Evolutionary conservation across 2,888 invertebrate genomes (phyloP), one percentile per base, ranked within the genome.

Genomic region (Agelastica alni): DNA sequence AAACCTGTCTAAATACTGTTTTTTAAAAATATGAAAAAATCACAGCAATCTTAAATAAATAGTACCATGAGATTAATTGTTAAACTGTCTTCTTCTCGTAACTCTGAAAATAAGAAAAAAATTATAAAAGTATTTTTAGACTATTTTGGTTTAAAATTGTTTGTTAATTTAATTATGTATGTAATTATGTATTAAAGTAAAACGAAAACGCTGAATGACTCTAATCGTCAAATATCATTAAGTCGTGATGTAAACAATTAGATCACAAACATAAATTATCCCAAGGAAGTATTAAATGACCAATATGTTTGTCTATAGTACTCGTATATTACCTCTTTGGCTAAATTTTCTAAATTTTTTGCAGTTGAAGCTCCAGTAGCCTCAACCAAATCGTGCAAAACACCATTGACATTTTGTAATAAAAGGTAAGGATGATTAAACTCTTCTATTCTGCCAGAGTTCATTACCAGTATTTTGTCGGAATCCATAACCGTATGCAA

Each of bases 401-500:
- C 80, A 0, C 88, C 85, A 1, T 77, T 77, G 61, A 79, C 75
- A 61, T 83, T 80, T 41, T 84, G 80, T 34, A 91, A 70, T 41
- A 91, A 72, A 61, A 83, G 79, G 70, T 83, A 83, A 0, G 96
- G 93, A 67, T 88, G 86, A 5, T 88, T 91, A 36, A 87, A 85
- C 74, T 96, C 94, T 6, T 84, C 83, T 69, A 87, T 81, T 32
- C 44, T 84, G 0, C 93, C 93, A 31, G 87, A 86, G 70, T 90
- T 88, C 83, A 93, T 85, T n/a, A 93, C 91, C 61, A 93, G 73
- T 51, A 93, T 87, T 76, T 86, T 84, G 77, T 92, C 90, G 0
- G 89, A 90, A 76, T 93, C 92, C 87, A 93, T 91, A 46, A 93
- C 88, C 0, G 93, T 93, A 69, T 93, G 86, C 7, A 94, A 81